Percentiles rank a stretch among this genome's conserved stretches.
Conservation (phyloP, 2,797 vertebrate species). For the Sebastes matsubarae region DNA sequence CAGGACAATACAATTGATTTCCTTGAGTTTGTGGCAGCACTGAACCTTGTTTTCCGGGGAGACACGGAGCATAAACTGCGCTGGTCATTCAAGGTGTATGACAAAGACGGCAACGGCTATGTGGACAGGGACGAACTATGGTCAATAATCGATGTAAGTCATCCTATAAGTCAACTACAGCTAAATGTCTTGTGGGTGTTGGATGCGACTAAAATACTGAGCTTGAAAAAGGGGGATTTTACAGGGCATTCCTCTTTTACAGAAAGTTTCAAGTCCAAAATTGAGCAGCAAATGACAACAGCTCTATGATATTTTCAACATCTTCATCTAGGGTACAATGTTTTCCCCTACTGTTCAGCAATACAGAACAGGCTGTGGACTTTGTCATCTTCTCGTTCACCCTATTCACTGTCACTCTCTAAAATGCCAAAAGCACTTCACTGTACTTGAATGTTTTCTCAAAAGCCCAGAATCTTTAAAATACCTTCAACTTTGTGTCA, state of each 20-base stretch:
- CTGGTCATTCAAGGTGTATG: conserved; percentile 84
- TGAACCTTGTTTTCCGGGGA: conserved; percentile 81
- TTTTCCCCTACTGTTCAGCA: neutral
- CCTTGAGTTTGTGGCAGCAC: conserved; percentile 80
- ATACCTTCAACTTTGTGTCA: neutral
- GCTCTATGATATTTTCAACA: neutral
- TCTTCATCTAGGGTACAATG: neutral
- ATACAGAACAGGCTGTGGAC: neutral
- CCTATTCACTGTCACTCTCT: neutral
- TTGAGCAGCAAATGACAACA: neutral
- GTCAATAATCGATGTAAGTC: conserved; percentile 80
- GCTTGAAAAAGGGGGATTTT: neutral
- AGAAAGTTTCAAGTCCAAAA: neutral
- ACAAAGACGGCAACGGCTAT: conserved; percentile 77
- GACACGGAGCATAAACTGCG: conserved; percentile 79
- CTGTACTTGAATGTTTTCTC: neutral
- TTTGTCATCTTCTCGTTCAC: neutral
- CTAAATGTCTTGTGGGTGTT: neutral
- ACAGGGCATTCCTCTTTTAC: neutral
- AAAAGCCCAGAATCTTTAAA: too few species aligned
- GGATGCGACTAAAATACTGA: neutral
- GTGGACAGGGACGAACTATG: conserved; percentile 75
- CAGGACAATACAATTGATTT: conserved; percentile 83
- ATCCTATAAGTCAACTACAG: neutral
- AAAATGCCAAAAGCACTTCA: neutral